Percentiles rank a stretch among this genome's conserved stretches.
Evolutionary conservation across 2,113 vertebrate species (phyloP).

Genomic region (Probosciger aterrimus): DNA sequence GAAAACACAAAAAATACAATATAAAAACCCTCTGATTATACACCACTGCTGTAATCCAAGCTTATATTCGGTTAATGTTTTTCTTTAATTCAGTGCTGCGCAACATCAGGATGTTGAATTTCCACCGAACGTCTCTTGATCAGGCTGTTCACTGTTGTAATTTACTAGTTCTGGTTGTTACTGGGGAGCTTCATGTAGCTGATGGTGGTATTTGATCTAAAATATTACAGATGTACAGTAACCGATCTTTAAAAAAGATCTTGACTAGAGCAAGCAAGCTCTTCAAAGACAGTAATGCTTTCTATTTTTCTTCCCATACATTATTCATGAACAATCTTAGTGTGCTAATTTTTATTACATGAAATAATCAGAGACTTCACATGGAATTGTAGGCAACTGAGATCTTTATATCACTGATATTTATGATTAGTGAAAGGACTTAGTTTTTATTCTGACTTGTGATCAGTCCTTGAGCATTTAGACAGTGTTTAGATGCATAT

Average conservation of each 20-base stretch:
- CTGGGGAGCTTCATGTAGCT: not conserved
- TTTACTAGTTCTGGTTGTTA: not conserved
- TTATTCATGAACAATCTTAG: slow-evolving; percentile 14
- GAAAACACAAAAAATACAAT: not conserved
- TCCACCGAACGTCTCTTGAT: not conserved
- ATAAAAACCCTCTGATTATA: not conserved
- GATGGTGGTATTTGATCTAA: not conserved
- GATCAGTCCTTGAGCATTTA: not conserved
- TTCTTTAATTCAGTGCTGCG: not conserved
- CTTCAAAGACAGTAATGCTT: not conserved
- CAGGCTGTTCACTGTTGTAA: not conserved
- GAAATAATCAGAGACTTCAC: not conserved
- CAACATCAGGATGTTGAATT: not conserved
- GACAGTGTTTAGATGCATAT: not conserved
- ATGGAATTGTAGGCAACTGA: not conserved
- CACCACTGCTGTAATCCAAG: not conserved
- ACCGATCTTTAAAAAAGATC: not conserved
- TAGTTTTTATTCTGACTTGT: not conserved
- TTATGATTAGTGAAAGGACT: not conserved
- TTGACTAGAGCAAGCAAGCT: not conserved
- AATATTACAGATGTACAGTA: not conserved
- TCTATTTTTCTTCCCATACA: not conserved
- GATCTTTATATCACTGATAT: not conserved
- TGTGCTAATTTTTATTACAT: not conserved
- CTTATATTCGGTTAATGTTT: not conserved